phyloP scores from a whole-genome alignment of 23 tunicate species.

The Styela plicata region DNA sequence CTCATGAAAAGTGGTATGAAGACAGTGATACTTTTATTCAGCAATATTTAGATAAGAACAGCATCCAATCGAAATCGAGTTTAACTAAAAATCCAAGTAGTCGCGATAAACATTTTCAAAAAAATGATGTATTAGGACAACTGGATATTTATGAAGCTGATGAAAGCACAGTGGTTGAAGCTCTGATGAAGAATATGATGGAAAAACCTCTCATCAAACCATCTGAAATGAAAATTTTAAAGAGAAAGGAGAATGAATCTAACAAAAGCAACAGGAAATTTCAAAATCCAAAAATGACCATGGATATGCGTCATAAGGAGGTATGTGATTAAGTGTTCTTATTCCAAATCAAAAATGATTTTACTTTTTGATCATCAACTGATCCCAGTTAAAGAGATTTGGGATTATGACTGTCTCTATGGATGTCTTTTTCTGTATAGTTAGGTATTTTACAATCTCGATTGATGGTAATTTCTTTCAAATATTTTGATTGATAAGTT shows the following conservation, averaged over 20 bases:
- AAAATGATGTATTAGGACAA: conserved; percentile 27
- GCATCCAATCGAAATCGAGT: background rate
- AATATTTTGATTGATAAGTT: too few relatives aligned
- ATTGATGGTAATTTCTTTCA: too few relatives aligned
- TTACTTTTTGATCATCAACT: too few relatives aligned
- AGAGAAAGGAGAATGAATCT: background rate
- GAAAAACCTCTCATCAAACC: conserved; percentile 12
- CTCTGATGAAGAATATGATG: conserved; percentile 37
- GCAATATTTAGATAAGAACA: conserved; percentile 7
- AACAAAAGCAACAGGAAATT: conserved; percentile 4
- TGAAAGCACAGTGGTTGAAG: conserved; percentile 26
- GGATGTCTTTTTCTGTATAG: too few relatives aligned
- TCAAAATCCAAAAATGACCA: conserved; percentile 37
- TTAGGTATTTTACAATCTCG: too few relatives aligned
- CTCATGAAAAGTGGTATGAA: conserved; percentile 46
- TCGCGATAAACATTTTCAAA: background rate
- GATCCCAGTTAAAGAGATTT: too few relatives aligned
- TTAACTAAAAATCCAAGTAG: conserved; percentile 1
- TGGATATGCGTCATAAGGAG: conserved; percentile 61
- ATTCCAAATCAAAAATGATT: too few relatives aligned
- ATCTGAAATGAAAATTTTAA: background rate
- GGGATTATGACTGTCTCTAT: too few relatives aligned
- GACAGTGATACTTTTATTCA: conserved; percentile 41
- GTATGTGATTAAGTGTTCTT: too few relatives aligned
- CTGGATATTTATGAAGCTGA: conserved; percentile 35